Evolutionary conservation across 2,888 invertebrate species (phyloP).

Genomic region (Phlogophora meticulosa): DNA sequence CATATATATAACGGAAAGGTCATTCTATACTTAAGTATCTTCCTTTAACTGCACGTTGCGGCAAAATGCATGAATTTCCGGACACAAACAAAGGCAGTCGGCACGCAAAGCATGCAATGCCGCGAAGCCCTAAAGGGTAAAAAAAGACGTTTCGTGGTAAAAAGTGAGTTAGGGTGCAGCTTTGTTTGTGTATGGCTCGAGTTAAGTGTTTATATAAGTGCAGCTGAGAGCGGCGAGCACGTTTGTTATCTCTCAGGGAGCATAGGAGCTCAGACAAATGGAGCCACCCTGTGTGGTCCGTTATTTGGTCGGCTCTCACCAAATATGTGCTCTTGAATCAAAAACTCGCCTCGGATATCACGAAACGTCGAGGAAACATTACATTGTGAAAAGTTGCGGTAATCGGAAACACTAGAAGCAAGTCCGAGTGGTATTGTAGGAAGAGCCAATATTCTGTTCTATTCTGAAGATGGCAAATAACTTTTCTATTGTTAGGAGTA

Average conservation of each 20-base stretch:
- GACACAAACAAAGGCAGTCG: constrained; percentile 85
- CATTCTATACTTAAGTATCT: constrained; percentile 79
- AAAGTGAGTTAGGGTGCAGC: constrained; percentile 88
- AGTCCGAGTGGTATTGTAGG: constrained; percentile 37
- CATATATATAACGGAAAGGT: constrained; percentile 80
- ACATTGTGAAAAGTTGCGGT: constrained; percentile 63
- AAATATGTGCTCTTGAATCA: constrained; percentile 81
- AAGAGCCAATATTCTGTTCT: constrained; percentile 41
- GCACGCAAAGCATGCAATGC: constrained; percentile 85
- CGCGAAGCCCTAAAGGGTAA: constrained; percentile 86
- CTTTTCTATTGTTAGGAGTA: constrained; percentile 23
- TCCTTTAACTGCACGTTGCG: constrained; percentile 83
- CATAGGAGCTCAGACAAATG: constrained; percentile 85
- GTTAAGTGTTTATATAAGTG: constrained; percentile 91
- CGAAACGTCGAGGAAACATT: constrained; percentile 54
- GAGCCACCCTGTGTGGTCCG: constrained; percentile 89
- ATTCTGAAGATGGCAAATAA: constrained; percentile 30
- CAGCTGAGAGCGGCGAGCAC: constrained; percentile 85
- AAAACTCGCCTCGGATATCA: constrained; percentile 72
- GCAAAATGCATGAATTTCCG: constrained; percentile 88
- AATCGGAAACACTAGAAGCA: constrained; percentile 60
- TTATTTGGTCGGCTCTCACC: constrained; percentile 84
- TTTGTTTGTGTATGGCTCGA: constrained; percentile 89
- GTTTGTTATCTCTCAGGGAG: constrained; percentile 89
- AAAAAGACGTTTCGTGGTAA: constrained; percentile 88